These are phyloP conservation scores for Glaucomys volans DNA, from an alignment of 2,113 vertebrate species.

Conservation along the genomic window DNA sequence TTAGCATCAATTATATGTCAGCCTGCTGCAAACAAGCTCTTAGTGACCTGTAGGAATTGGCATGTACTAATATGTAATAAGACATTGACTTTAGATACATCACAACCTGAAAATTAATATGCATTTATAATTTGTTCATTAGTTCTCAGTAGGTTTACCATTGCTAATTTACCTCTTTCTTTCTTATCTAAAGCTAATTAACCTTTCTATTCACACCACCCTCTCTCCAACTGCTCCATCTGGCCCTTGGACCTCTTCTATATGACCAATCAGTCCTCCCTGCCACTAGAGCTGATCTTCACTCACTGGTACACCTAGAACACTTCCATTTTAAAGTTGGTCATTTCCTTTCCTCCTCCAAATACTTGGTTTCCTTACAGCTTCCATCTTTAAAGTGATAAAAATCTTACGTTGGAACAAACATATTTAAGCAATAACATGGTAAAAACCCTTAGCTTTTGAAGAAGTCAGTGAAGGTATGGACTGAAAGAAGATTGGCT, in stretches of 20 bases:
- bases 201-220: background rate
- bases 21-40: slow-evolving; percentile 24
- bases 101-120: slow-evolving; percentile 21
- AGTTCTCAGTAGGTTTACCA: background rate
- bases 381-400: background rate
- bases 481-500: background rate
- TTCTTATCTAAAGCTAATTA: background rate
- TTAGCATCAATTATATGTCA: slow-evolving; percentile 61
- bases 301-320: background rate
- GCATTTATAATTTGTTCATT: background rate
- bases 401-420: background rate
- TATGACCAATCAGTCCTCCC: background rate
- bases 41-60: slow-evolving; percentile 43
- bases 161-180: background rate
- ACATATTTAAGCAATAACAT: background rate
- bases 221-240: background rate
- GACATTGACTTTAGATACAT: background rate
- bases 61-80: background rate
- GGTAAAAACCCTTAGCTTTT: slow-evolving; percentile 33
- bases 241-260: background rate
- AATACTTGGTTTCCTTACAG: slow-evolving; percentile 15
- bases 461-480: background rate
- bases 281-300: background rate
- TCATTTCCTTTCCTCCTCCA: slow-evolving; percentile 12
- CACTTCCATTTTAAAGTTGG: slow-evolving; percentile 19